Conservation (phyloP, 2,113 vertebrate species). For the Grallaria varia region DNA sequence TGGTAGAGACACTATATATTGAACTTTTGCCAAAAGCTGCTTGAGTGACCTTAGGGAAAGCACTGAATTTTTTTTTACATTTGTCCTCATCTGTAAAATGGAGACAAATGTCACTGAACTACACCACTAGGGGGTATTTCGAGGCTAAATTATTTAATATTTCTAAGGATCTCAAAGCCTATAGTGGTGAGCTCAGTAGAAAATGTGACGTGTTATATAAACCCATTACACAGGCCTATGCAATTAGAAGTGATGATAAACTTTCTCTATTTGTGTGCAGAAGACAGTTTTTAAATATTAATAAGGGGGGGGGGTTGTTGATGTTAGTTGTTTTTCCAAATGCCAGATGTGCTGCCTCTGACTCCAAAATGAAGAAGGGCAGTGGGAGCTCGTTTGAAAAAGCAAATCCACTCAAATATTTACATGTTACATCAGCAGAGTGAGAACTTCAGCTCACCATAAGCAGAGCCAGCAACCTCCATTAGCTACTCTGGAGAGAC, state of each 20-base stretch:
- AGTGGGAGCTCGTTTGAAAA: slow-evolving; percentile 50
- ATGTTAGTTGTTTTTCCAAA: neutral
- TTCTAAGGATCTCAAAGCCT: neutral
- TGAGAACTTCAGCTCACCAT: slow-evolving; percentile 48
- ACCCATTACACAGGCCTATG: neutral
- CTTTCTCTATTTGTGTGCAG: slow-evolving; percentile 17
- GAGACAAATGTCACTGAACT: neutral
- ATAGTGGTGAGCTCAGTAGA: neutral
- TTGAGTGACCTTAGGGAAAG: neutral
- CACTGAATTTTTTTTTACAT: neutral
- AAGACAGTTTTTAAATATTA: slow-evolving; percentile 65
- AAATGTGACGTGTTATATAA: neutral
- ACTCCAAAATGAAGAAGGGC: slow-evolving; percentile 36
- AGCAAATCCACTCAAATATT: slow-evolving; percentile 68
- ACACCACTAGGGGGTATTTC: slow-evolving; percentile 12
- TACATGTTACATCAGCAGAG: slow-evolving; percentile 51
- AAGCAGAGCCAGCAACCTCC: neutral
- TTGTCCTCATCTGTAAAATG: slow-evolving; percentile 29
- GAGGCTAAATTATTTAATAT: slow-evolving; percentile 45
- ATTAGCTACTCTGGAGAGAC: neutral
- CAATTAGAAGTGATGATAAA: slow-evolving; percentile 47
- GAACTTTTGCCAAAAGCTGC: neutral
- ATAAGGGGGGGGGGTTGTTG: neutral
- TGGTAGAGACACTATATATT: neutral
- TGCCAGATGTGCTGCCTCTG: slow-evolving; percentile 44